Percentiles rank a stretch among this genome's conserved stretches.
phyloP scores from a whole-genome alignment of 2,888 invertebrate species.

The Acanthosepion lycidas region DNA sequence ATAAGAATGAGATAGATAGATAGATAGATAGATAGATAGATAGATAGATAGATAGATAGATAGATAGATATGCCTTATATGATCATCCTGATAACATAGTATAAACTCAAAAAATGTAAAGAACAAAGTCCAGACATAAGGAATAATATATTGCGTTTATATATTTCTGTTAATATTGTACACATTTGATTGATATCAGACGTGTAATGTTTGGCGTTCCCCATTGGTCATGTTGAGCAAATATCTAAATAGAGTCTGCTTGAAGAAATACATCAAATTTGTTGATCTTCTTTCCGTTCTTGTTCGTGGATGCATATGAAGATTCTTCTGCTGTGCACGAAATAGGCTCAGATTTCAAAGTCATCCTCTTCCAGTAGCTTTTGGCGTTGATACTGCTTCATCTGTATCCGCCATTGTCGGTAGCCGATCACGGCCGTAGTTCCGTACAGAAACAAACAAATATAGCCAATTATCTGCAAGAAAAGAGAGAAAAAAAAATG shows the following conservation, averaged over 20 bases:
- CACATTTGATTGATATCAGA: constrained; percentile 16
- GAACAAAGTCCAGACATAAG: background rate
- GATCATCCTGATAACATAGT: too few relatives aligned
- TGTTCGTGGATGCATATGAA: background rate
- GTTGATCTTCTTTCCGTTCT: background rate
- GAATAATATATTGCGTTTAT: background rate
- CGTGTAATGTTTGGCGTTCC: background rate
- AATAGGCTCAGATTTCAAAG: constrained; percentile 53
- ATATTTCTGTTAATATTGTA: background rate
- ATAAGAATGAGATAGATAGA: too few relatives aligned
- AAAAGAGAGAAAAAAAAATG: background rate
- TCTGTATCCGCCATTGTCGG: constrained; percentile 61
- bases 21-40: too few relatives aligned
- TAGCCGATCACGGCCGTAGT: constrained; percentile 62
- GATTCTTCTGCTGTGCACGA: too few relatives aligned
- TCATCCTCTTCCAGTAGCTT: constrained; percentile 61
- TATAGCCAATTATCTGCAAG: constrained; percentile 64
- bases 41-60: too few relatives aligned
- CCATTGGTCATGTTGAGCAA: background rate
- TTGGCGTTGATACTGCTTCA: constrained; percentile 58
- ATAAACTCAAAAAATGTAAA: too few relatives aligned
- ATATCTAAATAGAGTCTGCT: background rate
- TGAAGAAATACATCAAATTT: background rate
- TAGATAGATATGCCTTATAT: too few relatives aligned
- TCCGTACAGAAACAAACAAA: constrained; percentile 63